phyloP scores from a whole-genome alignment of 2,888 invertebrate species.

The Nomada fucata region DNA sequence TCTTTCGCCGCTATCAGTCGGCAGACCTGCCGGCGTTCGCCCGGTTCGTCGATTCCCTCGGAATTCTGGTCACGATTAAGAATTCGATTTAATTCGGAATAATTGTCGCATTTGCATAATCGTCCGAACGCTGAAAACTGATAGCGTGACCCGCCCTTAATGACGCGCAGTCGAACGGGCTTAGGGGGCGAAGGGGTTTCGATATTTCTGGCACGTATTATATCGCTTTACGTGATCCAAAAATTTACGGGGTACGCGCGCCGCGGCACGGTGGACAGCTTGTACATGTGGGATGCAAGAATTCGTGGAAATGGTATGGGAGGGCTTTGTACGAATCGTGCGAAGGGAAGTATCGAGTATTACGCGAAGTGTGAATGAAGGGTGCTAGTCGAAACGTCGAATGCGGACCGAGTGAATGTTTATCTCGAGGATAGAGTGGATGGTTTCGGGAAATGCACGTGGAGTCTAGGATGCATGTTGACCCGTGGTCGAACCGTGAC shows the following conservation, averaged over 20 bases:
- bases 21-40: neutral
- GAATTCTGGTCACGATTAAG: conserved; percentile 68
- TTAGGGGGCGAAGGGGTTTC: conserved; percentile 21
- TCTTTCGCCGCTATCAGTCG: neutral
- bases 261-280: neutral
- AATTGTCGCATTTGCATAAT: conserved; percentile 69
- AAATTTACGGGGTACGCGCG: conserved; percentile 51
- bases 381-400: too few species aligned
- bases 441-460: too few species aligned
- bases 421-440: too few species aligned
- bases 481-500: too few species aligned
- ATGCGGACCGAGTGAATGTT: too few species aligned
- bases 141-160: conserved; percentile 49
- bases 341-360: too few species aligned
- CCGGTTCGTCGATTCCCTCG: neutral
- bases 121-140: conserved; percentile 61
- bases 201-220: conserved; percentile 69
- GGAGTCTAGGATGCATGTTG: too few species aligned
- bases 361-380: too few species aligned
- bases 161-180: conserved; percentile 17
- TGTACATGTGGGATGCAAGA: too few species aligned
- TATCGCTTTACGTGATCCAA: conserved; percentile 69
- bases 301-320: too few species aligned
- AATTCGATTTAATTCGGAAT: conserved; percentile 68
- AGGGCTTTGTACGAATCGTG: too few species aligned